Percentiles rank a stretch among this genome's conserved stretches.
These are phyloP conservation scores for Panagrolaimus sp. DNA, from an alignment of 1,140 invertebrate species.

Conservation along the genomic window DNA sequence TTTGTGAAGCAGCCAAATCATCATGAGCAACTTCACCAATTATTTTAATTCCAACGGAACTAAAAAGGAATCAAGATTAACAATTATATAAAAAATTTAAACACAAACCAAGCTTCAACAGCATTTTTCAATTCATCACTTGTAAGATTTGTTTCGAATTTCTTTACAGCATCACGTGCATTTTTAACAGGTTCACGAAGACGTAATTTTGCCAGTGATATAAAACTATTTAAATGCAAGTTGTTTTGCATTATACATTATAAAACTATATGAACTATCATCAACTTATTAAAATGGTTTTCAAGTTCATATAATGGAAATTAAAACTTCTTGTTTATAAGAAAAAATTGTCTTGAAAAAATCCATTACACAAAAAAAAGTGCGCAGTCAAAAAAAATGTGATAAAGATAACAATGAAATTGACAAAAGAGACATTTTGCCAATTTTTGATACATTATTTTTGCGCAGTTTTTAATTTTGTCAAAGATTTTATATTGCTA, in stretches of 20 bases:
- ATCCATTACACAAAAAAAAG: neutral
- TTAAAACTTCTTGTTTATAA: neutral
- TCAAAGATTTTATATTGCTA: too few relatives aligned
- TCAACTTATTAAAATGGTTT: too few relatives aligned
- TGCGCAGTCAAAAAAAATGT: neutral
- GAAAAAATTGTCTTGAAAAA: neutral
- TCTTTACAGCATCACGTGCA: neutral
- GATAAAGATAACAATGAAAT: neutral
- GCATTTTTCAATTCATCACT: neutral
- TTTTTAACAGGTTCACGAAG: conserved; percentile 2
- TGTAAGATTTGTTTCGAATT: neutral
- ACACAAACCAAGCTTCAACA: neutral
- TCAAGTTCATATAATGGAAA: too few relatives aligned
- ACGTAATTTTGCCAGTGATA: conserved; percentile 5
- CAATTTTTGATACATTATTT: too few relatives aligned
- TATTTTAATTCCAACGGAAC: neutral
- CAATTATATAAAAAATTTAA: neutral
- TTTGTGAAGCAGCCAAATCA: neutral
- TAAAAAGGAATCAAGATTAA: neutral
- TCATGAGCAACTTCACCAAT: neutral
- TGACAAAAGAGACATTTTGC: too few relatives aligned
- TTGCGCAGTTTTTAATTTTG: too few relatives aligned
- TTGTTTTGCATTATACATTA: neutral
- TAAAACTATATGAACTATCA: too few relatives aligned
- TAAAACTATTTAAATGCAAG: neutral